Percentiles rank a stretch among this genome's conserved stretches.
phyloP scores from a whole-genome alignment of 2,797 vertebrate species.

The Cyclura pinguis region DNA sequence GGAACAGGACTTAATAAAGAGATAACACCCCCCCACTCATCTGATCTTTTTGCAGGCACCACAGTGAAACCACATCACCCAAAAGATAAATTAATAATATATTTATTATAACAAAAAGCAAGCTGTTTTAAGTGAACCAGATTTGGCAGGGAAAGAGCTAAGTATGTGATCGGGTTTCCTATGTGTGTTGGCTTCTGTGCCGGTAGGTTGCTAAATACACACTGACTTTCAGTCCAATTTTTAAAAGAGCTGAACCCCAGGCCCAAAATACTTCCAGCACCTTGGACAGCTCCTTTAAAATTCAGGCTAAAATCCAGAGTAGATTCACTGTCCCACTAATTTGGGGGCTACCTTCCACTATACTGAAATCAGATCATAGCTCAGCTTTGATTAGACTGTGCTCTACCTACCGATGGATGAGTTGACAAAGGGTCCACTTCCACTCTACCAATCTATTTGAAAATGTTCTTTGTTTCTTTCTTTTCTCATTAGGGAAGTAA shows the following conservation, averaged over 20 bases:
- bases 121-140: neutral
- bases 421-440: no score
- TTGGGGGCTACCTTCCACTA: no score
- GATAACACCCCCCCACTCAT: conserved; percentile 15
- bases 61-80: conserved; percentile 29
- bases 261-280: no score
- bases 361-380: neutral
- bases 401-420: no score
- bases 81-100: conserved; percentile 16
- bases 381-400: neutral
- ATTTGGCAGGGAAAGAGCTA: neutral
- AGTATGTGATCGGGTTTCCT: neutral
- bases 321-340: neutral
- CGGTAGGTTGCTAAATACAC: no score
- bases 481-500: neutral
- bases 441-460: neutral
- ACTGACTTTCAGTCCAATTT: no score
- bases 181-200: no score
- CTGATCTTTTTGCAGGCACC: conserved; percentile 26
- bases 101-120: neutral
- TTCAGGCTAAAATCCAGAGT: no score
- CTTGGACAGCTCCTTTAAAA: no score
- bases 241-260: no score
- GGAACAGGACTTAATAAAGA: conserved; percentile 41
- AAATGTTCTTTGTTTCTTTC: neutral